These are phyloP conservation scores for Lasioglossum figueresi DNA, from an alignment of 2,888 invertebrate genomes.

Conservation along the genomic window DNA sequence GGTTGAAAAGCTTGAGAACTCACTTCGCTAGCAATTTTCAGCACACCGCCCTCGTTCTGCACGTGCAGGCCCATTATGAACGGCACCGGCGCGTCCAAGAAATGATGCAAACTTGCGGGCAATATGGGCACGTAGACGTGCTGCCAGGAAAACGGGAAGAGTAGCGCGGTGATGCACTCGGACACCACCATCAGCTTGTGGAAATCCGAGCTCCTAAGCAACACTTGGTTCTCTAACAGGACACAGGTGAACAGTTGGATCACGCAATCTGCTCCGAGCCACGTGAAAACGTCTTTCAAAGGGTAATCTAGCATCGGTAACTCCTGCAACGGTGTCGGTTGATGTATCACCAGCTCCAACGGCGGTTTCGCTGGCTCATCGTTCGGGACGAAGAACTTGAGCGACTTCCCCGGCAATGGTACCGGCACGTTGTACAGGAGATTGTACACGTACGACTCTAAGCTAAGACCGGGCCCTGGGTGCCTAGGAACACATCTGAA, in stretches of 20 bases:
- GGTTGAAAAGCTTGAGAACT: constrained; percentile 39
- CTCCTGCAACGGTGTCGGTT: constrained; percentile 92
- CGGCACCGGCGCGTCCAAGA: constrained; percentile 99
- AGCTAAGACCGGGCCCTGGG: constrained; percentile 90
- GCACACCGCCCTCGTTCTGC: constrained; percentile 82
- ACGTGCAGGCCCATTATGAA: constrained; percentile 96
- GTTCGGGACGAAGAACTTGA: constrained; percentile 84
- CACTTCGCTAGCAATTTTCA: constrained; percentile 84
- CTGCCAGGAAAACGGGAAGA: constrained; percentile 98
- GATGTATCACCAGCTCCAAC: constrained; percentile 88
- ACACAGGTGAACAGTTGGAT: constrained; percentile 97
- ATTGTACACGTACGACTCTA: constrained; percentile 98
- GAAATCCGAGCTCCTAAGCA: constrained; percentile 97
- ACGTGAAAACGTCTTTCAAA: constrained; percentile 93
- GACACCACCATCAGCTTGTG: constrained; percentile 98
- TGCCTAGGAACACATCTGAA: constrained; percentile 91
- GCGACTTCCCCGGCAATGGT: constrained; percentile 94
- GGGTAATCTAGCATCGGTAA: constrained; percentile 98
- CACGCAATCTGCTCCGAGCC: constrained; percentile 96
- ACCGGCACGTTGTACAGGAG: constrained; percentile 96
- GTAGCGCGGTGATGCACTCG: constrained; percentile 94
- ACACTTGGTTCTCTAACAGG: constrained; percentile 97
- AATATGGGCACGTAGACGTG: constrained; percentile 99
- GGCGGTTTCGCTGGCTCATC: constrained; percentile 82
- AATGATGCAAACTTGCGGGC: constrained; percentile 97